phyloP scores from a whole-genome alignment of 2,797 vertebrate genomes.

The Zonotrichia albicollis region DNA sequence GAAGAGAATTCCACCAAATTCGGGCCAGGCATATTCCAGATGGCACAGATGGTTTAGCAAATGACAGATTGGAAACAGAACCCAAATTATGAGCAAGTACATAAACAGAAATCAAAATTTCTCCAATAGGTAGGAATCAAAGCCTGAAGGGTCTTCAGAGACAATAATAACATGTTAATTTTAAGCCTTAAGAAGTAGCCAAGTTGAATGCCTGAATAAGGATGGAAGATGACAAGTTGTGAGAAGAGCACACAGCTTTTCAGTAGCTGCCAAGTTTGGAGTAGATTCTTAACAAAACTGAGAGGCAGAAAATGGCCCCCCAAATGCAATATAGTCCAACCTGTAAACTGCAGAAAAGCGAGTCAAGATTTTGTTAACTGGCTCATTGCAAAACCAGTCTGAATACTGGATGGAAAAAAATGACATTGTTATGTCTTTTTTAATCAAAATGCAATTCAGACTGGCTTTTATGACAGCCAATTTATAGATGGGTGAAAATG shows the following conservation, averaged over 20 bases:
- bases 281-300: neutral
- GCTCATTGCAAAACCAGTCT: neutral
- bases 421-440: neutral
- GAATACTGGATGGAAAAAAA: neutral
- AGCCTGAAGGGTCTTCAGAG: slow-evolving; percentile 54
- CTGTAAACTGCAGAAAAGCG: slow-evolving; percentile 9
- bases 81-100: slow-evolving; percentile 64
- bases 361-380: neutral
- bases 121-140: slow-evolving; percentile 61
- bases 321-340: neutral
- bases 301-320: slow-evolving; percentile 18
- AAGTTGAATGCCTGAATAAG: slow-evolving; percentile 16
- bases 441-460: neutral
- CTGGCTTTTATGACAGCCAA: neutral
- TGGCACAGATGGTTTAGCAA: slow-evolving; percentile 72
- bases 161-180: slow-evolving; percentile 59
- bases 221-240: slow-evolving; percentile 42
- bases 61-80: slow-evolving; percentile 73
- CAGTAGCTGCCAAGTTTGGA: slow-evolving; percentile 25
- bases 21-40: slow-evolving; percentile 56
- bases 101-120: slow-evolving; percentile 66
- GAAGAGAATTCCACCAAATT: slow-evolving; percentile 59
- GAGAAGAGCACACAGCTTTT: neutral
- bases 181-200: slow-evolving; percentile 34
- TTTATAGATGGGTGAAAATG: slow-evolving; percentile 4